These are phyloP conservation scores for Drosophila sproati DNA, from an alignment of 1,140 invertebrate species.

Conservation along the genomic window DNA sequence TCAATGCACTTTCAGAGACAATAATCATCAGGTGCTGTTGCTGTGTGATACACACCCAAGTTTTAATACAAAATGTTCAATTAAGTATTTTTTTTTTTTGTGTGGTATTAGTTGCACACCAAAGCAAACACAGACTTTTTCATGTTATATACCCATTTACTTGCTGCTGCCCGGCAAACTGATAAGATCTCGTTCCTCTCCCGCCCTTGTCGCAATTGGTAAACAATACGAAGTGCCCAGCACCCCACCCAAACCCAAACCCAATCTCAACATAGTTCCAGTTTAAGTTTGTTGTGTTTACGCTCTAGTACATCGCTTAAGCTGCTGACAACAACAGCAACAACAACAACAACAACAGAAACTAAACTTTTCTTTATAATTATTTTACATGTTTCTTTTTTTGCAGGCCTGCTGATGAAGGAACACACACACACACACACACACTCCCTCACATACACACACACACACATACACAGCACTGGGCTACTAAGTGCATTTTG, in stretches of 20 bases:
- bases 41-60: slow-evolving; percentile 43
- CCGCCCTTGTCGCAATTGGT: slow-evolving; percentile 19
- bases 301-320: slow-evolving; percentile 71
- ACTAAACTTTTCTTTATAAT: slow-evolving; percentile 22
- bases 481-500: slow-evolving; percentile 63
- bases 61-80: slow-evolving; percentile 46
- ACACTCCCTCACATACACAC: too few relatives aligned
- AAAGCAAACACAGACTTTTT: neutral
- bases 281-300: slow-evolving; percentile 35
- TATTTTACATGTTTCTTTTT: slow-evolving; percentile 31
- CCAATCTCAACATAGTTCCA: neutral
- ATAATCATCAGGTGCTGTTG: slow-evolving; percentile 21
- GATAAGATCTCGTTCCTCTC: slow-evolving; percentile 51
- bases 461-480: slow-evolving; percentile 15
- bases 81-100: slow-evolving; percentile 21
- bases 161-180: slow-evolving; percentile 15
- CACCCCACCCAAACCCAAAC: neutral
- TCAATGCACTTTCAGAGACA: slow-evolving; percentile 32
- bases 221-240: slow-evolving; percentile 42
- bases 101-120: slow-evolving; percentile 2
- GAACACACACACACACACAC: slow-evolving; percentile 2
- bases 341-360: slow-evolving; percentile 1
- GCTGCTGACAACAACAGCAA: slow-evolving; percentile 52
- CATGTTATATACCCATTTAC: slow-evolving; percentile 55
- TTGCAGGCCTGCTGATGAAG: slow-evolving; percentile 76